These are phyloP conservation scores for Neofelis nebulosa DNA, from an alignment of 2,113 vertebrate species.

Conservation along the genomic window DNA sequence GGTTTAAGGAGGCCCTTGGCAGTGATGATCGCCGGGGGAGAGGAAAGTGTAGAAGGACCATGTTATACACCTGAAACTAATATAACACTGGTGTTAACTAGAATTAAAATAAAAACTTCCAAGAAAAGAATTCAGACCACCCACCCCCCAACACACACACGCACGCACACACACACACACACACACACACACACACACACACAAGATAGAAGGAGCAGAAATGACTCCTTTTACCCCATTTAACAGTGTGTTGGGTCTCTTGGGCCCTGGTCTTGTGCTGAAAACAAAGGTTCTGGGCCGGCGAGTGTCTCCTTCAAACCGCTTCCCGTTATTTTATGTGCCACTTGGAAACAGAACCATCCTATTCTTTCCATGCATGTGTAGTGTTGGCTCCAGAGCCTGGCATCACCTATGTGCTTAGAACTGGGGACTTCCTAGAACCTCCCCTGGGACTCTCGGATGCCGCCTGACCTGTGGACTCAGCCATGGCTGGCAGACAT, in stretches of 20 bases:
- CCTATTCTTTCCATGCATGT: background rate
- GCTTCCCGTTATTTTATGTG: background rate
- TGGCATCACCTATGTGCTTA: background rate
- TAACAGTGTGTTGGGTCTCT: background rate
- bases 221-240: background rate
- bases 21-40: background rate
- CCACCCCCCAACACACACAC: background rate
- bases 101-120: background rate
- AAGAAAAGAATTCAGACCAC: background rate
- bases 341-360: background rate
- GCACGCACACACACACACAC: background rate
- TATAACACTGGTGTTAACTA: background rate
- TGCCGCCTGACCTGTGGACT: background rate
- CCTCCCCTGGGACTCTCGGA: accelerated
- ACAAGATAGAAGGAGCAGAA: background rate
- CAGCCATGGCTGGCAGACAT: background rate
- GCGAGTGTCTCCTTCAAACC: background rate
- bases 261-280: background rate
- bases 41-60: background rate
- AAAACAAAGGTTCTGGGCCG: background rate
- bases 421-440: background rate
- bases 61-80: background rate
- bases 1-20: background rate
- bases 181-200: background rate
- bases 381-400: background rate